phyloP scores from a whole-genome alignment of 2,797 vertebrate species.

The Nyctalus aviator region DNA sequence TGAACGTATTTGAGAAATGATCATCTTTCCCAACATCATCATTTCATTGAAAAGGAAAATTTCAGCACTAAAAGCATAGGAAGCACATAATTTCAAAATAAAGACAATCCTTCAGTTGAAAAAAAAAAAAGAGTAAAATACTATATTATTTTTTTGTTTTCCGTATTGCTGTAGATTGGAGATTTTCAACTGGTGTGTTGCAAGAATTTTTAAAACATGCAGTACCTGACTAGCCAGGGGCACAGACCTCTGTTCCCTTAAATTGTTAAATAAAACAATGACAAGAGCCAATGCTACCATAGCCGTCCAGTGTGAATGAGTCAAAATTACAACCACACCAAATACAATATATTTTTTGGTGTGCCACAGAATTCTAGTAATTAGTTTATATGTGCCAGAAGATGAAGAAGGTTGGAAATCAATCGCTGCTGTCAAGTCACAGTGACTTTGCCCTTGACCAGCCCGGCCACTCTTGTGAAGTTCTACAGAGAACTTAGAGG shows the following conservation, averaged over 20 bases:
- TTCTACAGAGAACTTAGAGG: background rate
- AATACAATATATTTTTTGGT: background rate
- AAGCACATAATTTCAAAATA: conserved; percentile 50
- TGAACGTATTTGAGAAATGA: conserved; percentile 21
- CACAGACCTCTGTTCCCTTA: background rate
- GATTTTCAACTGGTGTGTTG: background rate
- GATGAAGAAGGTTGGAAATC: background rate
- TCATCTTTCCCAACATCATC: background rate
- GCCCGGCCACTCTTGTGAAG: background rate
- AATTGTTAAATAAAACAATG: background rate
- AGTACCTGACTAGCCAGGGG: background rate
- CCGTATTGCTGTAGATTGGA: background rate
- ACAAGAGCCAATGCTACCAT: background rate
- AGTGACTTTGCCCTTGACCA: background rate
- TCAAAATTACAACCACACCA: background rate
- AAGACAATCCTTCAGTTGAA: background rate
- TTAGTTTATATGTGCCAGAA: background rate
- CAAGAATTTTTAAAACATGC: background rate
- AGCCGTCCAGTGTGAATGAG: background rate
- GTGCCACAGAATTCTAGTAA: background rate
- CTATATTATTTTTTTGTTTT: background rate
- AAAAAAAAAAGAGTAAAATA: background rate
- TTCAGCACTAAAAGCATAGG: background rate
- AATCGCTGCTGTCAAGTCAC: background rate
- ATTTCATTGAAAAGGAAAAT: conserved; percentile 42